Base-by-base conservation (phyloP, 2,888 invertebrate genomes). In the Ormia ochracea region DNA sequence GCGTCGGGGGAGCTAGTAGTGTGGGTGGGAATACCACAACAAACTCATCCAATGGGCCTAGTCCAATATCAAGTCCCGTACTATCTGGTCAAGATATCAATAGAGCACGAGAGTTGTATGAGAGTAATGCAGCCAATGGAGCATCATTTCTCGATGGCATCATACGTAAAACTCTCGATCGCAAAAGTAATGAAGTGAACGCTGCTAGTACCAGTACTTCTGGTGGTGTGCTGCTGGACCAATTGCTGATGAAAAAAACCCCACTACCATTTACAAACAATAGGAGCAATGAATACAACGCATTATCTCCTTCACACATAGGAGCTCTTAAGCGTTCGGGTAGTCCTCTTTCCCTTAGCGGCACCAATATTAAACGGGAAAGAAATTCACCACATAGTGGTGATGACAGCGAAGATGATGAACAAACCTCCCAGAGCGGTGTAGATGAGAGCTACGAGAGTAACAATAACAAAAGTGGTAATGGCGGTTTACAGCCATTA, bases 141-240 rank as follows among this genome's bases (percentile, higher is more conserved):
- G 91, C 93, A 33, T 84, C 83, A 85, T 95, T 96, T 88, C 91
- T 96, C 63, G 95, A 96, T 87, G 96, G 95, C 63, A 94, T 96
- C 84, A 96, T 96, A 83, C 91, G 95, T 84, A 95, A 95, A 83
- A 94, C 94, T 83, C 91, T 96, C 80, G 95, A 95, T 88, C 92
- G 93, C 36, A 84, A 91, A 87, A 85, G 81, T 91, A 87, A 91
- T 91, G 72, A 90, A 91, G 75, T 90, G 45, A 82, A 81, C 45
- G 83, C 85, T 59, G 82, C 83, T 21, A 59, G 58, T 6, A 69
- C 70, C 12, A 48, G 65, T 26, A 12, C 48, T 7, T 58, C 74
- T 5, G 90, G 84, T 91, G 84, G 91, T 91, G 92, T 93, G 9
- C 89, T 94, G 83, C 90, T 94, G 82, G 94, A 94, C 83, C 93